These are phyloP conservation scores for Tolmerus cingulatus DNA, from an alignment of 2,888 invertebrate genomes.

Conservation along the genomic window DNA sequence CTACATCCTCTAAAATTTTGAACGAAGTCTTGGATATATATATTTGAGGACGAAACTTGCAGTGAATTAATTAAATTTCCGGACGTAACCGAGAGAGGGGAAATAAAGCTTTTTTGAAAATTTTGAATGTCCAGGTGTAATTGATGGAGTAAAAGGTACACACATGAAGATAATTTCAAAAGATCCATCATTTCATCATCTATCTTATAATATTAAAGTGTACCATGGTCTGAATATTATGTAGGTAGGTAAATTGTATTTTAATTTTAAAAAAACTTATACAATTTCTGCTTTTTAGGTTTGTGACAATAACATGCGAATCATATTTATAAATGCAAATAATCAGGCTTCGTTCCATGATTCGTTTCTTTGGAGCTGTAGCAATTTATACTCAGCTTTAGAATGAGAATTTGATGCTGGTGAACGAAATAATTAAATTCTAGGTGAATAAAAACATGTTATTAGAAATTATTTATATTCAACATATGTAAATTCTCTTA, in stretches of 20 bases:
- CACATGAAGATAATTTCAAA: not conserved
- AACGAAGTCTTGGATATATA: too few relatives aligned
- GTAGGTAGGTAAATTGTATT: not conserved
- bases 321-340: too few relatives aligned
- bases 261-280: too few relatives aligned
- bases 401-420: not conserved
- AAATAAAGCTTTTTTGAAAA: not conserved
- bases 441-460: not conserved
- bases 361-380: not conserved
- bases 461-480: too few relatives aligned
- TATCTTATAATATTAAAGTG: conserved; percentile 20
- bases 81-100: not conserved
- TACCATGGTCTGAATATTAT: conserved; percentile 1
- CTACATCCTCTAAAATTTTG: too few relatives aligned
- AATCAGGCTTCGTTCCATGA: too few relatives aligned
- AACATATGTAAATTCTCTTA: too few relatives aligned
- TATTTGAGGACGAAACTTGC: too few relatives aligned
- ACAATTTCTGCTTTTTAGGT: too few relatives aligned
- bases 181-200: not conserved
- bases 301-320: too few relatives aligned
- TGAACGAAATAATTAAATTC: not conserved
- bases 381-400: not conserved
- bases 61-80: not conserved
- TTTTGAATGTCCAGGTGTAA: not conserved
- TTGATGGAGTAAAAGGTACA: conserved; percentile 11